These are phyloP conservation scores for Tetragonisca angustula DNA, from an alignment of 2,888 invertebrate species.

Conservation along the genomic window DNA sequence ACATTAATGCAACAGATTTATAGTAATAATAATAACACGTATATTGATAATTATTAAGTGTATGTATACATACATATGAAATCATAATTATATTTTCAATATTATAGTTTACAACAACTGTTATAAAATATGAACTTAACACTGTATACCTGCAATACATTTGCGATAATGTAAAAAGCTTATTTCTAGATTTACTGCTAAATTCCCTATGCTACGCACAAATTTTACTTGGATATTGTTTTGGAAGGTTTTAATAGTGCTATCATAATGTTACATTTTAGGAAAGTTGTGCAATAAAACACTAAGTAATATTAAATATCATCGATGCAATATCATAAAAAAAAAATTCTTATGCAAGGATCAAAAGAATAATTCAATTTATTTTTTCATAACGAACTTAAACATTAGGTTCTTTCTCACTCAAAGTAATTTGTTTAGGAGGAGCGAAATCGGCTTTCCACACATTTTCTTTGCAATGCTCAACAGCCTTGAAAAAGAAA, in stretches of 20 bases:
- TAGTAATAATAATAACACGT: conserved; percentile 7
- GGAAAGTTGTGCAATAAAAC: conserved; percentile 20
- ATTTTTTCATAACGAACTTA: conserved; percentile 25
- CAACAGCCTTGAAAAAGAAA: conserved; percentile 78
- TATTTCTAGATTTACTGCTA: conserved; percentile 18
- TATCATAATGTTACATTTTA: conserved; percentile 32
- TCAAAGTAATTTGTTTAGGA: conserved; percentile 37
- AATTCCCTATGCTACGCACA: conserved; percentile 16
- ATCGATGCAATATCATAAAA: conserved; percentile 18
- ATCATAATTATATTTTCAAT: conserved; percentile 36
- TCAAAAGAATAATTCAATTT: neutral
- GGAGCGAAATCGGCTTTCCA: conserved; percentile 77
- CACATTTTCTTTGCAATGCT: conserved; percentile 82
- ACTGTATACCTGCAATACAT: conserved; percentile 6
- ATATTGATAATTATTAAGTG: conserved; percentile 37
- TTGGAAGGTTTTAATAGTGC: conserved; percentile 35
- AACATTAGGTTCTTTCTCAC: conserved; percentile 19
- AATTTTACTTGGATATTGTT: conserved; percentile 39
- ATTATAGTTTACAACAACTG: conserved; percentile 28
- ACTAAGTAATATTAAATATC: conserved; percentile 34
- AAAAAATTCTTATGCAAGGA: conserved; percentile 37
- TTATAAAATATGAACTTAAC: conserved; percentile 56
- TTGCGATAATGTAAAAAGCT: conserved; percentile 34
- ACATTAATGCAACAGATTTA: conserved; percentile 66
- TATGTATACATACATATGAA: conserved; percentile 32